These are phyloP conservation scores for Desmophyllum pertusum DNA, from an alignment of 92 coral and sea anemone species.

Conservation along the genomic window DNA sequence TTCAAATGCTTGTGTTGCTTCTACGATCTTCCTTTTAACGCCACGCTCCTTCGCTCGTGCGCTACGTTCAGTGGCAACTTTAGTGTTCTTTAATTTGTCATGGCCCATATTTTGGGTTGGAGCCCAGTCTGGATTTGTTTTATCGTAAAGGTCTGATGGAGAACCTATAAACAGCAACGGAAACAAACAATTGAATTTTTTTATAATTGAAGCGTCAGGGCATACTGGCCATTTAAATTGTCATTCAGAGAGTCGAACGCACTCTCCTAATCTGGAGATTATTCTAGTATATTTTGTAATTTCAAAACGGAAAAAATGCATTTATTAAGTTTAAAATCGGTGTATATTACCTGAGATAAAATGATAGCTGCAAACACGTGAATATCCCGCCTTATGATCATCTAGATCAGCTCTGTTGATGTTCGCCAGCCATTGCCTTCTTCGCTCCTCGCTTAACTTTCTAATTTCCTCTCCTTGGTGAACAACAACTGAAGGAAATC, in stretches of 20 bases:
- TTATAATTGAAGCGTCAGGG: no score
- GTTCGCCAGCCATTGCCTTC: conserved; percentile 55
- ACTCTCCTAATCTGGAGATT: no score
- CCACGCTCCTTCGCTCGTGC: conserved; percentile 31
- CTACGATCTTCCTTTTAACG: conserved; percentile 8
- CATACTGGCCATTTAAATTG: no score
- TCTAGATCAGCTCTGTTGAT: conserved; percentile 50
- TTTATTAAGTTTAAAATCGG: conserved; percentile 6
- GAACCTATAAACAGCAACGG: no score
- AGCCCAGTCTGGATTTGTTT: no score
- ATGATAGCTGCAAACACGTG: conserved; percentile 67
- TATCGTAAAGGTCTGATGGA: conserved; percentile 14
- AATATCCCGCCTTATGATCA: conserved; percentile 52
- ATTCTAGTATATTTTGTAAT: no score
- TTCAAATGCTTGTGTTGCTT: conserved; percentile 22
- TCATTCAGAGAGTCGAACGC: no score
- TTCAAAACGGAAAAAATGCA: conserved; percentile 11
- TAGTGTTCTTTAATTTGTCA: conserved; percentile 40
- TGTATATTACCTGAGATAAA: conserved; percentile 73
- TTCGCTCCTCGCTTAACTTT: conserved; percentile 44
- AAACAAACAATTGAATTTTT: no score
- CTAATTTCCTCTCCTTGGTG: conserved; percentile 46
- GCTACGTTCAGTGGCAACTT: conserved; percentile 5
- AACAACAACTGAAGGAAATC: conserved; percentile 45
- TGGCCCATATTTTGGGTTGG: no score